These are phyloP conservation scores for Drosophila persimilis DNA, from an alignment of 1,140 invertebrate genomes.

Conservation along the genomic window DNA sequence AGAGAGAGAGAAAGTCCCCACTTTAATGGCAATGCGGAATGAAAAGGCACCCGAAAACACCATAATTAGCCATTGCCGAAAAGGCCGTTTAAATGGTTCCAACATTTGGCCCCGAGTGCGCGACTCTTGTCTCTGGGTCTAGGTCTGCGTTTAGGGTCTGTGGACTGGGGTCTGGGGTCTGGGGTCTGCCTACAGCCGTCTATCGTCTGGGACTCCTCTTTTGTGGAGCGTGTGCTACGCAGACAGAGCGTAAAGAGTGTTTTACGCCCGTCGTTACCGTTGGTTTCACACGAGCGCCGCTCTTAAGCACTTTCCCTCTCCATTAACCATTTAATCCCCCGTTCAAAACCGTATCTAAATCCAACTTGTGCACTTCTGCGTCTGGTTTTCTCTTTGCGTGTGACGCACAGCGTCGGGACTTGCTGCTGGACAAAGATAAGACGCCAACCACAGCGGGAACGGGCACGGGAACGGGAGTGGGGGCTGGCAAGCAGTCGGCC, in stretches of 20 bases:
- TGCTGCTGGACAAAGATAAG: constrained; percentile 72
- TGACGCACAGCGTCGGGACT: constrained; percentile 60
- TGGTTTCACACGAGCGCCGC: constrained; percentile 75
- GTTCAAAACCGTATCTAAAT: constrained; percentile 27
- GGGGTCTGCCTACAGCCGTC: constrained; percentile 6
- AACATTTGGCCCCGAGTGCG: not conserved
- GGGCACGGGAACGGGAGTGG: not conserved
- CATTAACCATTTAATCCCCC: constrained; percentile 42
- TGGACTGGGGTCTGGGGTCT: constrained; percentile 10
- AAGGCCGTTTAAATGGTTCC: constrained; percentile 63
- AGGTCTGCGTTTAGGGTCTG: constrained; percentile 22
- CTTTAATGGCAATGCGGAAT: constrained; percentile 57
- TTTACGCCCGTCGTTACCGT: constrained; percentile 55
- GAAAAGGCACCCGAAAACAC: constrained; percentile 52
- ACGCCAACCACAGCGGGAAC: constrained; percentile 64
- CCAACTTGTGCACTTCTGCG: constrained; percentile 1
- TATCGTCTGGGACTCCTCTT: constrained; percentile 27
- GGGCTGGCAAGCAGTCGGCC: constrained; percentile 74
- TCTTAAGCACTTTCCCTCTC: constrained; percentile 69
- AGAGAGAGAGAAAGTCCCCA: constrained; percentile 46
- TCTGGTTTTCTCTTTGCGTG: constrained; percentile 55
- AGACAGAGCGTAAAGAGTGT: constrained; percentile 57
- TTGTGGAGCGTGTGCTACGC: constrained; percentile 23
- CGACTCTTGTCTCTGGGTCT: not conserved
- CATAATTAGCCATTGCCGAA: constrained; percentile 69